phyloP scores from a whole-genome alignment of 2,113 vertebrate genomes.

The Phylloscopus whistleri region DNA sequence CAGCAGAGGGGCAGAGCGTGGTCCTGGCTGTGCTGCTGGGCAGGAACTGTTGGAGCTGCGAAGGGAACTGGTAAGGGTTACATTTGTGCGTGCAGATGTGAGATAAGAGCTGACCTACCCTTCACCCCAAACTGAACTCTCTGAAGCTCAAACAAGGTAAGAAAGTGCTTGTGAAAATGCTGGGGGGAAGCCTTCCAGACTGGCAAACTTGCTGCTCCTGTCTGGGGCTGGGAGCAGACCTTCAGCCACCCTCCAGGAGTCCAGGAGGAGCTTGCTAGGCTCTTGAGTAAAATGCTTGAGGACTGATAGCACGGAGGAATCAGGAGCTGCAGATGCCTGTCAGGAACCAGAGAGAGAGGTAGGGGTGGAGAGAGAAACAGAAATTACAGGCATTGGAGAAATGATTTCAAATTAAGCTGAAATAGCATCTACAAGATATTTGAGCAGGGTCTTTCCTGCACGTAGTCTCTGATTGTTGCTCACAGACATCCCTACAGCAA shows the following conservation, averaged over 20 bases:
- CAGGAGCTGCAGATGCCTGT: not conserved
- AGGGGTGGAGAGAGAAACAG: not conserved
- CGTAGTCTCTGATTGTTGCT: not conserved
- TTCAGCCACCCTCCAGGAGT: not conserved
- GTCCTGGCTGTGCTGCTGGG: rapidly evolving
- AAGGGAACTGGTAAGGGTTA: constrained; percentile 23
- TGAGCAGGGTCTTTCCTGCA: not conserved
- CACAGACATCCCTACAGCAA: not conserved
- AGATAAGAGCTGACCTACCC: constrained; percentile 57
- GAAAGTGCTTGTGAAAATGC: not conserved
- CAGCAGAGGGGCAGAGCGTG: not conserved
- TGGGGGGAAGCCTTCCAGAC: not conserved
- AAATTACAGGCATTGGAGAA: not conserved
- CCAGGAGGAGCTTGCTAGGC: not conserved
- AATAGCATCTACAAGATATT: not conserved
- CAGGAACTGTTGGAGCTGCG: constrained; percentile 15
- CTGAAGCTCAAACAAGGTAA: constrained; percentile 43
- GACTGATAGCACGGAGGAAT: not conserved
- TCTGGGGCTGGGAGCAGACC: not conserved
- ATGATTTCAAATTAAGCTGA: not conserved
- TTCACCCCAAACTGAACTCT: constrained; percentile 35
- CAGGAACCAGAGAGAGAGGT: not conserved
- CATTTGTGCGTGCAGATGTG: not conserved
- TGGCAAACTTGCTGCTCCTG: not conserved
- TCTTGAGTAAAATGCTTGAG: rapidly evolving